Evolutionary conservation across 1,140 invertebrate genomes (phyloP), one percentile per base, ranked within the genome.

Genomic region (Acromyrmex heyeri): DNA sequence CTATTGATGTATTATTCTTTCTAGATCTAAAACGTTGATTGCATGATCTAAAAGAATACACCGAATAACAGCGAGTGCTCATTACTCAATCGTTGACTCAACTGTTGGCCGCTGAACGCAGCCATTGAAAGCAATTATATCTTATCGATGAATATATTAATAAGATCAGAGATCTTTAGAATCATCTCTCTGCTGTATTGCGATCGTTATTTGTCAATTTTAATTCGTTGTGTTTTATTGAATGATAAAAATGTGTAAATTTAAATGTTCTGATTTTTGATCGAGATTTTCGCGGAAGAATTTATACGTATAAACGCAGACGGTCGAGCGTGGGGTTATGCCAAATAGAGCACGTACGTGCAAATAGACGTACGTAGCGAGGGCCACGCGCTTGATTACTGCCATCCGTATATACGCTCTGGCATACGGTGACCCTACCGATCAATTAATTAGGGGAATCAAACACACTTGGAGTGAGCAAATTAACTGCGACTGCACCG

Each of bases 381-480:
- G 79, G 82, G 88, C 90, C 86, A 87, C 86, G 89, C 91, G 91
- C 87, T 93, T 93, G 94, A 95, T 95, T 95, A 95, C 91, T 89
- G 91, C 91, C 93, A 94, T 94, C 92, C 92, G 91, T 92, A 91
- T 91, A 86, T 88, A 70, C 83, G 91, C 86, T 86, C 85, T 73
- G 86, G 90, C 91, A 93, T 88, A 90, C 88, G 85, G 62, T 91
- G 91, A 92, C 94, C 94, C 94, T 90, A 91, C 90, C 93, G 94
- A 94, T 95, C 95, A 95, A 95, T 95, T 95, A 95, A 95, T 95
- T 95, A 95, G 94, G 93, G 94, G 94, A 95, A 95, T 95, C 94
- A 95, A 95, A 95, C 94, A 93, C 95, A 95, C 94, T 95, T 93
- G 94, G 93, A 95, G 94, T 94, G 94, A 93, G 93, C 94, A 95